phyloP scores from a whole-genome alignment of 2,888 invertebrate species.

The Agriopis marginaria region DNA sequence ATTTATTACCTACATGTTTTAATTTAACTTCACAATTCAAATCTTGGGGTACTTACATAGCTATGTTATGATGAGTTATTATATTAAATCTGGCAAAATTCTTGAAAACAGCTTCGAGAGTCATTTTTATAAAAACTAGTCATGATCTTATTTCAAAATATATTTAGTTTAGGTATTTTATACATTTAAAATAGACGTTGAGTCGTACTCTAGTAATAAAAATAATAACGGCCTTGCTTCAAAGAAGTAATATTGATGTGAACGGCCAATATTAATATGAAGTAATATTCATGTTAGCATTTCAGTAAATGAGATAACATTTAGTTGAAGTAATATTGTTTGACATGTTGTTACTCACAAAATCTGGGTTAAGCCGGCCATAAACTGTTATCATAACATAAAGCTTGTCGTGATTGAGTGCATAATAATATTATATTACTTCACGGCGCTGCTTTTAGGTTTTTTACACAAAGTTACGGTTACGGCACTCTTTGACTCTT shows the following conservation, averaged over 20 bases:
- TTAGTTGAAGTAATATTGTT: constrained; percentile 44
- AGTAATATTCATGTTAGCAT: constrained; percentile 30
- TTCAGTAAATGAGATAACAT: constrained; percentile 41
- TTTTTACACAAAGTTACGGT: constrained; percentile 30
- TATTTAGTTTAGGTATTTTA: constrained; percentile 14
- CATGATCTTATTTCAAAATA: constrained; percentile 17
- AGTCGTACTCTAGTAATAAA: constrained; percentile 16
- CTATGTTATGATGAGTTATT: constrained; percentile 12
- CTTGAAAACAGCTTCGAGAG: not conserved
- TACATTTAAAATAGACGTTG: constrained; percentile 17
- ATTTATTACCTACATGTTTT: constrained; percentile 25
- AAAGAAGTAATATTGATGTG: constrained; percentile 22
- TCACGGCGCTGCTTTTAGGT: constrained; percentile 25
- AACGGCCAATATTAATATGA: constrained; percentile 18
- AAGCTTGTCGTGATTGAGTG: constrained; percentile 54
- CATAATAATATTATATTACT: constrained; percentile 47
- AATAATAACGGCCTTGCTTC: constrained; percentile 25
- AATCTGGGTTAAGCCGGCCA: constrained; percentile 68
- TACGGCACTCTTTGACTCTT: constrained; percentile 20
- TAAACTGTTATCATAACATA: constrained; percentile 70
- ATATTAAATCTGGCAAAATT: constrained; percentile 16
- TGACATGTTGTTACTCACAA: constrained; percentile 49
- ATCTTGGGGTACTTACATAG: constrained; percentile 4
- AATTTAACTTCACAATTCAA: constrained; percentile 24
- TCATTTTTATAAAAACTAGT: constrained; percentile 14